These are phyloP conservation scores for Petrocephalus sullivani DNA, from an alignment of 2,797 vertebrate genomes.

Conservation along the genomic window DNA sequence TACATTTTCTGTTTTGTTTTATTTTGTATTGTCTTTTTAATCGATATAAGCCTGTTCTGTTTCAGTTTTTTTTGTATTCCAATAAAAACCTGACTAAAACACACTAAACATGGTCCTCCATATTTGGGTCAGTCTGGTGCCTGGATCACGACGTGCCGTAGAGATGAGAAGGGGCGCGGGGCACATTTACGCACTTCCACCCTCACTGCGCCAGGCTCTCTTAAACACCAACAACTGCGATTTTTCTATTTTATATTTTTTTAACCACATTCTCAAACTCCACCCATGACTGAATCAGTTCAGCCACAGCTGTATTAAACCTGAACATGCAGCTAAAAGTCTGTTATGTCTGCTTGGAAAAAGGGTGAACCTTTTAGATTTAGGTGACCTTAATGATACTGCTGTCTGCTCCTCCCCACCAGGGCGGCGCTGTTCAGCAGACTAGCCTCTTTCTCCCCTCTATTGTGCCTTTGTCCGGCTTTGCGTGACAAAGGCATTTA, in stretches of 20 bases:
- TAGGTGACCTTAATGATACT: not conserved
- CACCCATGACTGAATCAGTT: not conserved
- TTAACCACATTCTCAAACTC: not conserved
- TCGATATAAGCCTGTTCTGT: slow-evolving; percentile 38
- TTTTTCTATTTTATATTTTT: not conserved
- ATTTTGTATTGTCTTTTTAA: slow-evolving; percentile 28
- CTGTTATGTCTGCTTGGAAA: not conserved
- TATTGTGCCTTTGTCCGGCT: not conserved
- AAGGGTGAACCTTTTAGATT: not conserved
- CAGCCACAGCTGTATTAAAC: not conserved
- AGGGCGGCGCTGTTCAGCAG: not conserved
- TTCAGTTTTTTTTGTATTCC: slow-evolving; percentile 35
- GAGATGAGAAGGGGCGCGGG: not conserved
- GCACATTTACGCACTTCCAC: not conserved
- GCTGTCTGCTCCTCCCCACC: not conserved
- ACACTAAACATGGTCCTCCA: slow-evolving; percentile 48
- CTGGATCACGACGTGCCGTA: not conserved
- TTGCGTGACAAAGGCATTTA: not conserved
- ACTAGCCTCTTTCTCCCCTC: not conserved
- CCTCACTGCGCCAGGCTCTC: not conserved
- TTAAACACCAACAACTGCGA: not conserved
- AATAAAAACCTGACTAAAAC: slow-evolving; percentile 60
- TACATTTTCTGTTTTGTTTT: slow-evolving; percentile 3
- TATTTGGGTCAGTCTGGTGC: slow-evolving; percentile 50
- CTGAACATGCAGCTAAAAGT: too few relatives aligned